A percentile compares a stretch with the other conserved stretches of the same genome.
Evolutionary conservation across 2,113 vertebrate species (phyloP).

Genomic region (Vidua chalybeata): DNA sequence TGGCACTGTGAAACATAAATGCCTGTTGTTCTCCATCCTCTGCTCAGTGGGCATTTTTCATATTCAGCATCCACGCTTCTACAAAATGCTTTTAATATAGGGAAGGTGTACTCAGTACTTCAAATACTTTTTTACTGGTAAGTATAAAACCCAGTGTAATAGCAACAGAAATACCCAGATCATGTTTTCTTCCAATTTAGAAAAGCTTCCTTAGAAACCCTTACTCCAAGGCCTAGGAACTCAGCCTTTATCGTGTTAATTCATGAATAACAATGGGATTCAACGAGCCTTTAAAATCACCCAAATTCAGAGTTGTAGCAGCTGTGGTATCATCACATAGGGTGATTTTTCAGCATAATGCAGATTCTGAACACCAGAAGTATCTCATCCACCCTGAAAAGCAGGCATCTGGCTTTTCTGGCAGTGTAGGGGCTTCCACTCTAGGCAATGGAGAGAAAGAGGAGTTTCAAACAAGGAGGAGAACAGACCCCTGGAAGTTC

Average conservation of each 20-base stretch:
- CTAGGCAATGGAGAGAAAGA: background rate
- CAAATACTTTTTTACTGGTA: background rate
- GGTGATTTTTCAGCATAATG: constrained; percentile 3
- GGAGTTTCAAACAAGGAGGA: background rate
- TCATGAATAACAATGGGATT: background rate
- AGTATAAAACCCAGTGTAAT: background rate
- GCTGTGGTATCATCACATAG: background rate
- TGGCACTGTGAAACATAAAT: background rate
- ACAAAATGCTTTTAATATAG: background rate
- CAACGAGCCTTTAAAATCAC: background rate
- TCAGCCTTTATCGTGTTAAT: background rate
- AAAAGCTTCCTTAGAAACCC: background rate
- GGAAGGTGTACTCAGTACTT: background rate
- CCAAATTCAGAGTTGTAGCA: background rate
- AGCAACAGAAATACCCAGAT: background rate
- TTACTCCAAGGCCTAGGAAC: background rate
- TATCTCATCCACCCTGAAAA: background rate
- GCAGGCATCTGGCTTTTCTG: background rate
- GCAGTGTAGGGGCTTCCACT: background rate
- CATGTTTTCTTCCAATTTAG: background rate
- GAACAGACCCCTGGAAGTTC: background rate
- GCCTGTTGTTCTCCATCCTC: background rate
- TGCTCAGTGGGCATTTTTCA: background rate
- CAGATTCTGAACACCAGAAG: background rate
- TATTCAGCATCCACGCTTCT: background rate